Evolutionary conservation across 2,113 vertebrate species (phyloP), one percentile per base, ranked within the genome.

Genomic region (Neopipo cinnamomea): DNA sequence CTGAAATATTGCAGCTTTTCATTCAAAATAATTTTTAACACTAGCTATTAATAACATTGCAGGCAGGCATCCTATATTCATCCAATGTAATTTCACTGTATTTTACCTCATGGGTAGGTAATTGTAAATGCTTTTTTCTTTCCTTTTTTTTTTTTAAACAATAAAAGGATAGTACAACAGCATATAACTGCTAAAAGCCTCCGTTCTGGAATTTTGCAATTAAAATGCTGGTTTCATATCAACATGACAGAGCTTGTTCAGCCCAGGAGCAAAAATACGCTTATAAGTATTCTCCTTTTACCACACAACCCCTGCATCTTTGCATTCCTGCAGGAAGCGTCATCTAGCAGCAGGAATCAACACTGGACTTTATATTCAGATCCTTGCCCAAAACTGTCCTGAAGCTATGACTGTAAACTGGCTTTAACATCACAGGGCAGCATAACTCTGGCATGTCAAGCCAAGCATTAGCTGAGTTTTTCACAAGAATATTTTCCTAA

Each of bases 191-290:
- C 55, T 71, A 59, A 76, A 88, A 88, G 31, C 21, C 50, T 80
- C 47, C 46, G 33, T 55, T 93, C 59, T 72, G 75, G 50, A 96
- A 91, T 87, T 83, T 82, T 89, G 62, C 89, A 79, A 93, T 89
- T 95, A 91, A 92, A 94, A 83, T 27, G 4, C 46, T 68, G 25
- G n/a, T 82, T 71, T 86, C 37, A 5, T 49, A 74, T 72, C 49
- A 65, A 94, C 83, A 86, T 44, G 83, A 83, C 68, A 80, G 79
- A 86, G 50, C 88, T 86, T 92, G 83, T 74, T 50, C 56, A 88
- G 75, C 58, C 79, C 42, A 86, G 63, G 23, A 94, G 86, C 55
- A 91, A 91, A 88, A 93, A 62, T 20, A 77, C 6, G 23, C 16
- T 89, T 55, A 63, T 86, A 93, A 93, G 79, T 63, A 80, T 30